These are phyloP conservation scores for Dioctria linearis DNA, from an alignment of 2,888 invertebrate species.

Conservation along the genomic window DNA sequence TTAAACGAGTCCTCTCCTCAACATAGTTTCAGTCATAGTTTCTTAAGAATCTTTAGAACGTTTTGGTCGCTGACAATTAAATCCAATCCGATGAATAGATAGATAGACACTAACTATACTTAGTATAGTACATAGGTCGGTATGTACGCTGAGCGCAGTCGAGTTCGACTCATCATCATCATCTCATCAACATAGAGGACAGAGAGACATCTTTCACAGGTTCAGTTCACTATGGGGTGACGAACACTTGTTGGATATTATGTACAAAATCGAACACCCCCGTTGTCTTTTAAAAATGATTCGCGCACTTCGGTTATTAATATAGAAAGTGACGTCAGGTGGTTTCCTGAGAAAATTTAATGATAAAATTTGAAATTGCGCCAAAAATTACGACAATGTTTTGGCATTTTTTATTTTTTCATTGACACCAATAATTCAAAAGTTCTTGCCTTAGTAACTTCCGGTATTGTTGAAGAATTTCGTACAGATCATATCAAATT, in stretches of 20 bases:
- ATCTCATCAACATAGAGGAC: too few relatives aligned
- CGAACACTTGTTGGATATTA: slow-evolving; percentile 41
- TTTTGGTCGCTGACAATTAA: background rate
- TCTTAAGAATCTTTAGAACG: background rate
- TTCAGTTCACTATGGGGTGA: background rate
- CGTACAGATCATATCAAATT: background rate
- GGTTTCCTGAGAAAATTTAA: slow-evolving; percentile 38
- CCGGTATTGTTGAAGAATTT: slow-evolving; percentile 4
- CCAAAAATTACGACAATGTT: background rate
- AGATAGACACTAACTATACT: background rate
- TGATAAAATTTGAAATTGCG: slow-evolving; percentile 46
- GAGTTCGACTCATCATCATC: slow-evolving; percentile 1
- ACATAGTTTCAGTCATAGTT: slow-evolving; percentile 1
- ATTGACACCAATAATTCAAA: background rate
- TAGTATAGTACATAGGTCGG: too few relatives aligned
- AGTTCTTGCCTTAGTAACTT: slow-evolving; percentile 6
- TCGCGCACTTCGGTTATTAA: slow-evolving; percentile 41
- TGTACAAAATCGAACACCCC: slow-evolving; percentile 5
- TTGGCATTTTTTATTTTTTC: background rate
- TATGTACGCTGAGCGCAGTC: background rate
- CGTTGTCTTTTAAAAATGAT: slow-evolving; percentile 9
- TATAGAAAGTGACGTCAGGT: slow-evolving; percentile 35
- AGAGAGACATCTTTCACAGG: slow-evolving; percentile 7
- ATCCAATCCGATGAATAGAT: slow-evolving; percentile 10
- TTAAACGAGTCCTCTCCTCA: slow-evolving; percentile 25